A percentile compares a stretch with the other conserved stretches of the same genome.
Evolutionary conservation across 2,797 vertebrate species (phyloP).

Genomic region (Petrocephalus schoutedeni): DNA sequence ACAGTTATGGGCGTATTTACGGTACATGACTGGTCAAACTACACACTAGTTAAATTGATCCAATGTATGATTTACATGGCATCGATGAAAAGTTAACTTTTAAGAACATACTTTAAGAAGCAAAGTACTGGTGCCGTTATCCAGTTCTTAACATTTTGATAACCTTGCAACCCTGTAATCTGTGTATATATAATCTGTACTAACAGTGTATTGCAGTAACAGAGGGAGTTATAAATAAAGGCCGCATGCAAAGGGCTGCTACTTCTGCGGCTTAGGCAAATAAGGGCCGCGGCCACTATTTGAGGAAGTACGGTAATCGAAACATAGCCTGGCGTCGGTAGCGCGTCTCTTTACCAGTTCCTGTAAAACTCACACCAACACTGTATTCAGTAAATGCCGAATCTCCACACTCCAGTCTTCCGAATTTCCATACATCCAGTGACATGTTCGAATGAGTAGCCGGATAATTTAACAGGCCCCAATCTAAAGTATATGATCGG

Average conservation of each 20-base stretch:
- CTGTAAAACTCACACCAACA: not conserved
- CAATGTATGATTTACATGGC: not conserved
- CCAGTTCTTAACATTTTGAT: not conserved
- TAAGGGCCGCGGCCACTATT: not conserved
- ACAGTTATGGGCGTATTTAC: not conserved
- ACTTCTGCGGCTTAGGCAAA: not conserved
- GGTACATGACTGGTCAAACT: not conserved
- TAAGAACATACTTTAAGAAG: not conserved
- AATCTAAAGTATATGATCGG: not conserved
- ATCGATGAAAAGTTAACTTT: not conserved
- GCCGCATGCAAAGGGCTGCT: not conserved
- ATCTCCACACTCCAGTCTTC: not conserved
- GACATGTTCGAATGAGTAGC: not conserved
- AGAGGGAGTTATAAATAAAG: not conserved
- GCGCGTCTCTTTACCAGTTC: not conserved
- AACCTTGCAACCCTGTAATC: not conserved
- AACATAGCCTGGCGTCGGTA: not conserved
- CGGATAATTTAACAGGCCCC: not conserved
- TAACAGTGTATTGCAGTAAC: not conserved
- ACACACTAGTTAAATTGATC: not conserved
- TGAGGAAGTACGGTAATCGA: not conserved
- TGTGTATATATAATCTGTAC: not conserved
- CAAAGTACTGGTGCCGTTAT: not conserved
- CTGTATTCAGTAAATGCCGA: not conserved
- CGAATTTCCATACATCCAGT: not conserved